Base-by-base conservation (phyloP, 2,888 invertebrate genomes). In the Empis livida region DNA sequence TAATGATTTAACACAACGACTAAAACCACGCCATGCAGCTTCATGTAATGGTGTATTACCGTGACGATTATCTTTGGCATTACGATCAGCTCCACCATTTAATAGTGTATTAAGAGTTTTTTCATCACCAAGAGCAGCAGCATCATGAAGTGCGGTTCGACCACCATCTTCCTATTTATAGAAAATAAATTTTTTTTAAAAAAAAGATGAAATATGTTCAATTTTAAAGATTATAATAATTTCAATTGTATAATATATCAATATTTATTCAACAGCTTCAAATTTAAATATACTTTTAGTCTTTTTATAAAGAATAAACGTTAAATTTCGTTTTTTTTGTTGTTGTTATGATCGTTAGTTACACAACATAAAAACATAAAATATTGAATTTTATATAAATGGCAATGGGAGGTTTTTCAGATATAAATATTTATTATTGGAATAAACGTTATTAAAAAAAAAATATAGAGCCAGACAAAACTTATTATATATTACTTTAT, bases 21-120 rank as follows among this genome's bases (percentile, higher is more conserved):
- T 91, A 72, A 83, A 92, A 10, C 95, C 95, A 62, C 93, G 87
- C 89, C 93, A 94, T 4, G 94, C 83, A 11, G 94, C 91, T 68
- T 95, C 95, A 71, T 96, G 96, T 13, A 92, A 71, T 0, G 94
- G 85, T 10, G 90, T 88, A 73, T 96, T 95, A 51, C 93, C 94
- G 70, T 93, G 89, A 88, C 57, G 59, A 11, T 59, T 57, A 49
- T 68, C 67, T 54, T 63, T 66, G 48, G 57, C 56, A 51, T 62
- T 55, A 9, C 65, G 62, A 53, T 65, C 64, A 1, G 56, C 59
- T 44, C 58, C 61, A 47, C 59, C 57, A 39, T 57, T 53, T 15
- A 65, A 48, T 23, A 65, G 53, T 5, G 60, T 54, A 48, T 63
- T 58, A 27, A 65, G 51, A 4, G 57, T 54, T 30, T 57, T 57